Evolutionary conservation across 53 echinoderm and acorn worm genomes (phyloP), one percentile per base, ranked within the genome.

Genomic region (Apostichopus leukothele): DNA sequence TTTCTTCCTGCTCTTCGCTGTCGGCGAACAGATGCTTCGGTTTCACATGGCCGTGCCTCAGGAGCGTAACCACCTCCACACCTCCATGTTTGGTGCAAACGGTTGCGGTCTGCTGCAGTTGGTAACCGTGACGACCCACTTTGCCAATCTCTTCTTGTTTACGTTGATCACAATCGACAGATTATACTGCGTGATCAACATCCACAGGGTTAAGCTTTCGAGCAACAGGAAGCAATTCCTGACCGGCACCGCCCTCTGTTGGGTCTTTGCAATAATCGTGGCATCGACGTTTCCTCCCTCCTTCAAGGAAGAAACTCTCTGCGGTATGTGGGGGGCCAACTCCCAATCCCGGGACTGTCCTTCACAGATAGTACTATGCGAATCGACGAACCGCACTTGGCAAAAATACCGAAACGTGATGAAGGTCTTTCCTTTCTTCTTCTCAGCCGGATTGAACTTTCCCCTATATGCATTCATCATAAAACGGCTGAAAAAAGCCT

Each of bases 21-120:
- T 86, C 12, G 86, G 86, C 3, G 86, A 86, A 18, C 66, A 66
- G 57, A 51, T 61, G 8, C 7, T 39, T 39, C 26, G 71, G 19
- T 86, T 60, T 16, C 50, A 61, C 51, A 67, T 51, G 71, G 66
- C 86, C 11, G 51, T 16, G 6, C 67, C 66, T 5, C 16, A 22
- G 67, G 51, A 86, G 51, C 67, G 66, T n/a, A 66, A 68, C 67
- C 14, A 86, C 51, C 18, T 67, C 10, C 27, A 68, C 63, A 51
- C n/a, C 16, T 86, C 86, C 26, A 86, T 86, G 86, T 86, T 86
- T 50, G 86, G 86, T 20, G 50, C 86, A 5, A 67, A 68, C 25
- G 86, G 86, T 5, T 86, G 86, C 14, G n/a, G 39, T 13, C 67
- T 67, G 86, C 50, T 18, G 50, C 86, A 86, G 50, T 50, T 86